phyloP scores from a whole-genome alignment of 2,888 invertebrate species.

The Ganaspis brasiliensis region DNA sequence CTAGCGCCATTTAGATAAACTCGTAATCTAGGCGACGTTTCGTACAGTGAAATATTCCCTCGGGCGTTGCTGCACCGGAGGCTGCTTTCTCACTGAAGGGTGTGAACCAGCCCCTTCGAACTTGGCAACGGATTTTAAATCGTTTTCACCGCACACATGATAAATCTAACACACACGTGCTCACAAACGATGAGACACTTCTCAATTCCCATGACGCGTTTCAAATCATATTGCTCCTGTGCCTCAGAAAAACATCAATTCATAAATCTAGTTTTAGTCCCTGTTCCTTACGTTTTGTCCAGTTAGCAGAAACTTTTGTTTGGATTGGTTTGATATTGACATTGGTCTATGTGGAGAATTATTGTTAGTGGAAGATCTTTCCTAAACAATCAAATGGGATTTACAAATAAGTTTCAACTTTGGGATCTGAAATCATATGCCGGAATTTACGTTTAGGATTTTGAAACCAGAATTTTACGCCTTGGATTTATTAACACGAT shows the following conservation, averaged over 20 bases:
- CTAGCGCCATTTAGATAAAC: constrained; percentile 78
- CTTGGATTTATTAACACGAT: no score
- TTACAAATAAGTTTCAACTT: no score
- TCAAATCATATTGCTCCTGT: not conserved
- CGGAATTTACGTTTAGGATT: no score
- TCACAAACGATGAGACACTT: constrained; percentile 10
- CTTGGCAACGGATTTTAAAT: constrained; percentile 69
- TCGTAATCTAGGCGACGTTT: constrained; percentile 77
- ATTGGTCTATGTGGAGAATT: no score
- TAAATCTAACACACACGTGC: constrained; percentile 56
- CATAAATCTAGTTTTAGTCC: not conserved
- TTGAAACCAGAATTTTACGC: no score
- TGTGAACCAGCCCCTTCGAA: constrained; percentile 49
- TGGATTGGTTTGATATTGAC: no score
- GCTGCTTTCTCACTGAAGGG: constrained; percentile 44
- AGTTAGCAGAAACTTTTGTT: no score
- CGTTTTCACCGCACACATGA: constrained; percentile 63
- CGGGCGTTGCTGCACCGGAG: constrained; percentile 64
- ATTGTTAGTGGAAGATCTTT: no score
- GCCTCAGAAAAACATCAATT: not conserved
- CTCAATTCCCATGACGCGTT: not conserved
- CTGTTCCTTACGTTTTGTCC: not conserved
- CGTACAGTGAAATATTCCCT: constrained; percentile 75
- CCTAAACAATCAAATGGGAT: no score
- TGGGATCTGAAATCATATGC: no score